phyloP scores from a whole-genome alignment of 2,888 invertebrate genomes.

The Eudasyphora cyanicolor region DNA sequence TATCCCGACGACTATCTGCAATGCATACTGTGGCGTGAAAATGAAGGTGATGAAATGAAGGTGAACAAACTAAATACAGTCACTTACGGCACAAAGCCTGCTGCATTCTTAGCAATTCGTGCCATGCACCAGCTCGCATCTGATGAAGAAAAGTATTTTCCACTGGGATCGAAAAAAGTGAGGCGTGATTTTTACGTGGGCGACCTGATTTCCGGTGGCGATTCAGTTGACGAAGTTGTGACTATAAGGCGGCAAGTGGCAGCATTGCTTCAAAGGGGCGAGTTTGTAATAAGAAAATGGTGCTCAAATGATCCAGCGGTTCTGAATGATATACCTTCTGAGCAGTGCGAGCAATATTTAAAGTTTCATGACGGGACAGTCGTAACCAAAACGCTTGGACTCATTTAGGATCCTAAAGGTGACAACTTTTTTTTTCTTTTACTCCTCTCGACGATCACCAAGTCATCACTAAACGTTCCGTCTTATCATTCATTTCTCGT shows the following conservation, averaged over 20 bases:
- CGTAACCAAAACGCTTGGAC: too few species aligned
- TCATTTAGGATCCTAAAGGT: too few species aligned
- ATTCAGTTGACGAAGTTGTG: constrained; percentile 31
- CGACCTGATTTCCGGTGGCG: constrained; percentile 20
- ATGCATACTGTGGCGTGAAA: too few species aligned
- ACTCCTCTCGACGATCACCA: too few species aligned
- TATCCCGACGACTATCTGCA: constrained; percentile 50
- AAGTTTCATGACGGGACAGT: too few species aligned
- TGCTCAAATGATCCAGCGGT: constrained; percentile 19
- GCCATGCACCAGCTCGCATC: constrained; percentile 39
- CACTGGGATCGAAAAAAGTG: constrained; percentile 39
- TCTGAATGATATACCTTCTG: constrained; percentile 28
- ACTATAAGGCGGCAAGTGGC: background rate
- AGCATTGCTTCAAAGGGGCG: background rate
- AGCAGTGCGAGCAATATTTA: too few species aligned
- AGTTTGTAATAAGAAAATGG: constrained; percentile 34
- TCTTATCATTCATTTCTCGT: too few species aligned
- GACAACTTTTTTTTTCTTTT: too few species aligned
- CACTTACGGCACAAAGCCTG: constrained; percentile 43
- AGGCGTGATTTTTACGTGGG: constrained; percentile 38
- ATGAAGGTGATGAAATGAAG: too few species aligned
- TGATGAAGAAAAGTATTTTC: constrained; percentile 44
- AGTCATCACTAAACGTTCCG: constrained; percentile 20
- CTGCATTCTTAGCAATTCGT: constrained; percentile 54
- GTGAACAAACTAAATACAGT: constrained; percentile 50